These are phyloP conservation scores for Sus cebifrons DNA, from an alignment of 2,797 vertebrate species.

Conservation along the genomic window DNA sequence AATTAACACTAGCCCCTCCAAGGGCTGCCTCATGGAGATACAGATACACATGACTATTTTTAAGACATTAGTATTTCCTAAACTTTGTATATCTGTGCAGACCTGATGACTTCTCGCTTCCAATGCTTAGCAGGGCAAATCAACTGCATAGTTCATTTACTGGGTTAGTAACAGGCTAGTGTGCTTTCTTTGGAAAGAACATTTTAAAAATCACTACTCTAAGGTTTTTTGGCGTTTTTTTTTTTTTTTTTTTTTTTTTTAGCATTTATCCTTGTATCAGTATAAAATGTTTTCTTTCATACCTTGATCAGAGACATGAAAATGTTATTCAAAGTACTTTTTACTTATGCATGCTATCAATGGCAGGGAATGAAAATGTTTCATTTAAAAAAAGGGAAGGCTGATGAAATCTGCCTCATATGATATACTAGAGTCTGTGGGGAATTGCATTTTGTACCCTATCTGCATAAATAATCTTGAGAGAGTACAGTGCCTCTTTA, in stretches of 20 bases:
- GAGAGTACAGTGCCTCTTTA: slow-evolving; percentile 61
- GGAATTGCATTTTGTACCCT: slow-evolving; percentile 55
- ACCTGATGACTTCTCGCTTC: background rate
- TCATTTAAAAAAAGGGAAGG: slow-evolving; percentile 67
- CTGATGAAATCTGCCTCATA: slow-evolving; percentile 66
- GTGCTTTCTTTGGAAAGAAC: background rate
- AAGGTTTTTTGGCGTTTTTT: background rate
- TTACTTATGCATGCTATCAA: slow-evolving; percentile 72
- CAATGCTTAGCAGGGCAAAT: background rate
- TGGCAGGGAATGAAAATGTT: slow-evolving; percentile 62
- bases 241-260: background rate
- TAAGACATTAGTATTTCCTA: background rate
- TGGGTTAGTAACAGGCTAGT: background rate
- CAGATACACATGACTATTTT: background rate
- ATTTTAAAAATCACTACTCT: background rate
- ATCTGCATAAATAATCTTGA: slow-evolving; percentile 80
- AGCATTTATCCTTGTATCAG: slow-evolving; percentile 30
- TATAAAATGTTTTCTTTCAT: slow-evolving; percentile 55
- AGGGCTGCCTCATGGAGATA: background rate
- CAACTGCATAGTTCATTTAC: background rate
- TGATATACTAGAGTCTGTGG: slow-evolving; percentile 67
- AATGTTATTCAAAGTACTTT: slow-evolving; percentile 70
- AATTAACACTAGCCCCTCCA: background rate
- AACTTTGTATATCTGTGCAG: background rate
- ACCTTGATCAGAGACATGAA: slow-evolving; percentile 66